Evolutionary conservation across 2,888 invertebrate genomes (phyloP).

Genomic region (Adelognathus sp.): DNA sequence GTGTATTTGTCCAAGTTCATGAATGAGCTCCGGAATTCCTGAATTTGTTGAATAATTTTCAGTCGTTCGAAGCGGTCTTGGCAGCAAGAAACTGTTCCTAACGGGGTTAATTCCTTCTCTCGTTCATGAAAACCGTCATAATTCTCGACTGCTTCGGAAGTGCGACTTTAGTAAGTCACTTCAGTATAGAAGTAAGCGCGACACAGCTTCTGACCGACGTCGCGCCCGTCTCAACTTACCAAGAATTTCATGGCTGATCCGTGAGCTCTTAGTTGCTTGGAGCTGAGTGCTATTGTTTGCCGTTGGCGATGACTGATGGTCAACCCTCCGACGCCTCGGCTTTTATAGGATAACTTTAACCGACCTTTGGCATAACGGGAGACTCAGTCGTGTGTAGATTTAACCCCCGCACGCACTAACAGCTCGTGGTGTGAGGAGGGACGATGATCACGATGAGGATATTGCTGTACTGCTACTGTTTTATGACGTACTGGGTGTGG

Average conservation of each 20-base stretch:
- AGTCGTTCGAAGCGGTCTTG: no score
- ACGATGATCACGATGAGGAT: constrained; percentile 6
- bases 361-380: constrained; percentile 19
- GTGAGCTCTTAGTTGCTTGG: constrained; percentile 33
- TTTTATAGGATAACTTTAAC: constrained; percentile 63
- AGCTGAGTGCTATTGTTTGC: constrained; percentile 47
- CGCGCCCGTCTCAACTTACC: constrained; percentile 57
- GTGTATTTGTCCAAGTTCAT: no score
- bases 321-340: constrained; percentile 43
- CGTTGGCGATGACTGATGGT: constrained; percentile 58
- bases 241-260: constrained; percentile 66
- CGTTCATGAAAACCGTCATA: not conserved
- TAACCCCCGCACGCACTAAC: constrained; percentile 42
- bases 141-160: not conserved
- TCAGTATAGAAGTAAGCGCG: not conserved
- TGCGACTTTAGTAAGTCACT: not conserved
- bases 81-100: no score
- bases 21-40: no score
- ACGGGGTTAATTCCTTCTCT: no score
- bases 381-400: constrained; percentile 48
- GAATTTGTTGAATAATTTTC: no score
- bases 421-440: constrained; percentile 3
- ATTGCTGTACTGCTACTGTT: not conserved
- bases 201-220: not conserved
- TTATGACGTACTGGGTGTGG: constrained; percentile 45